Conservation (phyloP, 2,113 vertebrate genomes). For the Catagonus wagneri region DNA sequence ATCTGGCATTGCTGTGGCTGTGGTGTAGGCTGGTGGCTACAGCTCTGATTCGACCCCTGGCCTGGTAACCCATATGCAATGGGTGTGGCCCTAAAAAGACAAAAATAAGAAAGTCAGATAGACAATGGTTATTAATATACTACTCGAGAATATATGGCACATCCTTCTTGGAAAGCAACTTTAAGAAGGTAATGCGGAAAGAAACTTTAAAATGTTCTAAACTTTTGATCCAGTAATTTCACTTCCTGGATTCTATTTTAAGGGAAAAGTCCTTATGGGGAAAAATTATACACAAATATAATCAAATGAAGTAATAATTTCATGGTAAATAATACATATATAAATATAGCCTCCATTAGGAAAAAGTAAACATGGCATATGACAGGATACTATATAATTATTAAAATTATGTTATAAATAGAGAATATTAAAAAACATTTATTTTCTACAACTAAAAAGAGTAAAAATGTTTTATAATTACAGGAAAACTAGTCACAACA, state of each 20-base stretch:
- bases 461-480: background rate
- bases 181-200: background rate
- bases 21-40: no score
- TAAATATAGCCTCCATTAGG: background rate
- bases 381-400: background rate
- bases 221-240: background rate
- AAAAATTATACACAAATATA: background rate
- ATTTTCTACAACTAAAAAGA: conserved; percentile 11
- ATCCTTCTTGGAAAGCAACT: conserved; percentile 3
- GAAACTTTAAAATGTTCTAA: conserved; percentile 7
- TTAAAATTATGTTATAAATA: background rate
- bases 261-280: background rate
- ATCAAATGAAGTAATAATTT: background rate
- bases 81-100: no score
- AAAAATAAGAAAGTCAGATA: background rate
- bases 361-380: background rate
- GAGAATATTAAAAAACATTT: conserved; percentile 1
- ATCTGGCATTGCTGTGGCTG: no score
- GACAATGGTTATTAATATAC: background rate
- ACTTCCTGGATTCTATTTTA: conserved; percentile 8
- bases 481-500: background rate
- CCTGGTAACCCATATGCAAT: no score
- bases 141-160: background rate
- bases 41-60: no score
- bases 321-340: background rate